Base-by-base conservation (phyloP, 2,113 vertebrate genomes). In the Henicopernis longicauda region DNA sequence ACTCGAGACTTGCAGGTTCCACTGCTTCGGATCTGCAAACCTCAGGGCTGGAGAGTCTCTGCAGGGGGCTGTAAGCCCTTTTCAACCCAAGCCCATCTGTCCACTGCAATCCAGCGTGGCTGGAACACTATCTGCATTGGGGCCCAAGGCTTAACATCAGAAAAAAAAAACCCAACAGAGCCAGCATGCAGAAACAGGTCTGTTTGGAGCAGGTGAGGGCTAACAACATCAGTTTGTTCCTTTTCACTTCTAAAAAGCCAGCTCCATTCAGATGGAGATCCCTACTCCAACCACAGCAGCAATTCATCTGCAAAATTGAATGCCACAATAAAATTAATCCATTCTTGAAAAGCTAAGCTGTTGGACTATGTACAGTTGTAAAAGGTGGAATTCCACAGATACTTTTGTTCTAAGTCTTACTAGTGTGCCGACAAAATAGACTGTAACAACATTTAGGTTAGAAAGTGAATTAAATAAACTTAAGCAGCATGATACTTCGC, bases 21-120 rank as follows among this genome's bases (percentile, higher is more conserved):
- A 66, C 36, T 32, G 84, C 74, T n/a, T 23, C 3, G 3, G 42
- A 87, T 76, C 57, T 8, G 23, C 0, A 0, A 29, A 16, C 0
- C 72, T 65, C 0, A 0, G 61, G 69, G 78, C 73, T 65, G 83
- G 66, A 50, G 66, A 88, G 70, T 54, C 85, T 82, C 74, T 0
- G 1, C 50, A 62, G 91, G 17, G 0, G 11, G 32, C 69, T 61
- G 16, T 6, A 44, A 89, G 34, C 83, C 57, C 65, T 47, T 11
- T 29, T 15, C 63, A 27, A 73, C 63, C 47, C 59, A 10, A 70
- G 62, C 45, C 80, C 91, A 89, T 83, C 89, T 73, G 67, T 58
- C 42, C 59, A 47, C 44, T 36, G 63, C 82, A 82, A 90, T 3
- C 66, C 71, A 87, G 78, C 13, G 0, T 9, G 40, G n/a, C 73